Evolutionary conservation across 2,888 invertebrate genomes (phyloP), one percentile per base, ranked within the genome.

Genomic region (Pseudococcus viburni): DNA sequence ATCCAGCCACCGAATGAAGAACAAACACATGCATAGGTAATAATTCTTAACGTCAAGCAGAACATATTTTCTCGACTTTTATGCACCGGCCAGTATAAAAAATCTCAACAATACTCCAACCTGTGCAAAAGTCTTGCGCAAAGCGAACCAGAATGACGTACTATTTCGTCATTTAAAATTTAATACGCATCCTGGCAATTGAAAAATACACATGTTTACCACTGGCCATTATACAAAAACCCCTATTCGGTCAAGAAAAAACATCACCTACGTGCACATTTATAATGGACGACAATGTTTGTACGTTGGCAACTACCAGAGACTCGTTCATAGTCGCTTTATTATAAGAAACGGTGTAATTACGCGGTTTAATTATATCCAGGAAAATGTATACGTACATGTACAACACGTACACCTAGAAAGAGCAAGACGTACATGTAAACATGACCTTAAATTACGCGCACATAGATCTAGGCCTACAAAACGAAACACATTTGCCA

Each of bases 361-460:
- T 68, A 68, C 68, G 68, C 68, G 68, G 77, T 77, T 77, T 77
- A 77, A 77, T 77, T 77, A 77, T 42, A 77, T 77, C 77, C 39
- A 77, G 77, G 77, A 77, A 77, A 77, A 77, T 77, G 15, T n/a
- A 17, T 17, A 55, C n/a, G n/a, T 51, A 51, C 17, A 0, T 15
- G 4, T 1, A 55, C 17, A 0, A 55, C 17, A 55, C n/a, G 7
- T 4, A 55, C n/a, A 33, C 26, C 26, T 33, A 55, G 55, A 55
- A 15, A 6, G 17, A n/a, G 55, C 17, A 8, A n/a, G 26, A 68
- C n/a, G 7, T 42, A 1, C 77, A 42, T 77, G 77, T 77, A 77
- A 77, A 77, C 77, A 77, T 77, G 77, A 77, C 77, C 77, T 77
- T 77, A 77, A 77, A 77, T 77, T 77, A 77, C 68, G 42, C 77